Evolutionary conservation across 2,113 vertebrate species (phyloP), one percentile per base, ranked within the genome.

Genomic region (Vimba vimba): DNA sequence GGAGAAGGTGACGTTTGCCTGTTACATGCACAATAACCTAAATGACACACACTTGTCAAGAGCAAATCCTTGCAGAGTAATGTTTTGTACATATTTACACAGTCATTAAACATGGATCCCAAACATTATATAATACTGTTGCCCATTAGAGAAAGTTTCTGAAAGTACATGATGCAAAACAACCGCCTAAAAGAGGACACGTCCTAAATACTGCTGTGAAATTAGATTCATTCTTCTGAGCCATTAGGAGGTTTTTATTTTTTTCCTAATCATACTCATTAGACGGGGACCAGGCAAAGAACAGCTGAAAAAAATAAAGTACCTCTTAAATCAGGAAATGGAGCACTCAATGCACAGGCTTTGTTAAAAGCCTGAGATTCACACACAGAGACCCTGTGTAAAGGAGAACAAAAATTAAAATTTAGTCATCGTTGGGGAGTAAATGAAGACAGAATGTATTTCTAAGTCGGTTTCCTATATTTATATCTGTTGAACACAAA

Each of bases 1-100:
- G 95, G 97, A 98, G 92, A 98, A 98, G 96, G 97, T 98, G 91
- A 94, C 91, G 89, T 89, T 91, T 89, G 89, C 88, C 93, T 85
- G 89, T 89, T 55, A 27, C 88, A 88, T 50, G 78, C 91, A 52
- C 11, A 74, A 7, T 74, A 27, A 79, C 87, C 85, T 33, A 84
- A 33, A 79, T 52, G 25, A 59, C 64, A 50, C 60, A 4, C 0
- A 2, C 47, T 30, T 50, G 25, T 45, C 52, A 69, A 68, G 21
- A 52, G 47, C 64, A 50, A 86, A 60, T 80, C 76, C 52, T 13
- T 19, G 30, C 27, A 10, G 47, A 68, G 33, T 68, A 83, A 21
- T 68, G 45, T 82, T 68, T 55, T 55, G 47, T 39, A 15, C 19
- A 57, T 25, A 69, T 83, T 83, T 57, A 11, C 33, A 5, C 15